Percentiles rank a stretch among this genome's conserved stretches.
Conservation (phyloP, 2,888 invertebrate genomes). For the Tupiocoris notatus region DNA sequence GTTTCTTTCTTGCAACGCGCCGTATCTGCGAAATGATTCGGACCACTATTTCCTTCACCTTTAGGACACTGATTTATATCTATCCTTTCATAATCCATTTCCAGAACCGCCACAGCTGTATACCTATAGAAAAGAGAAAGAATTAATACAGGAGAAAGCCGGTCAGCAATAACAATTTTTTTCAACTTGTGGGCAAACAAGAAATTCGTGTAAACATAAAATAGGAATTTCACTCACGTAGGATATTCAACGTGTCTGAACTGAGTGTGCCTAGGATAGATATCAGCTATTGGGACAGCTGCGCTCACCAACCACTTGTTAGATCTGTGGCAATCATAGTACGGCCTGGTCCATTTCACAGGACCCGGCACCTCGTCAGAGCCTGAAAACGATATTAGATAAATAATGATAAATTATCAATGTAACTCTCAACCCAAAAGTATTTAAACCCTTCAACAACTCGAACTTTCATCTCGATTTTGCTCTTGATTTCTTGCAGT, state of each 20-base stretch:
- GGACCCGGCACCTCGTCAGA: constrained; percentile 90
- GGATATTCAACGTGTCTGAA: constrained; percentile 92
- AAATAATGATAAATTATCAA: neutral
- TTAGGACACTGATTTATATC: constrained; percentile 96
- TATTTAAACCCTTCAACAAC: neutral
- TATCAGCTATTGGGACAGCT: constrained; percentile 91
- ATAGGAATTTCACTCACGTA: constrained; percentile 63
- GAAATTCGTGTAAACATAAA: neutral
- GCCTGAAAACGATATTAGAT: constrained; percentile 58
- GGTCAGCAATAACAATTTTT: too few species aligned
- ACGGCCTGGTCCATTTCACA: constrained; percentile 90
- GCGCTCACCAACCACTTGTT: constrained; percentile 96
- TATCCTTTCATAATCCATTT: constrained; percentile 94
- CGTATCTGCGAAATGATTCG: constrained; percentile 85
- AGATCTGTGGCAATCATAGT: constrained; percentile 92
- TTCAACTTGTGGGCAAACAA: neutral
- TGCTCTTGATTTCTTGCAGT: constrained; percentile 13
- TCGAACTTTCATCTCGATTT: neutral
- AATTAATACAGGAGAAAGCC: too few species aligned
- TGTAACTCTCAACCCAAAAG: too few species aligned
- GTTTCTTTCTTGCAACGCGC: constrained; percentile 87
- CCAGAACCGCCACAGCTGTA: constrained; percentile 86
- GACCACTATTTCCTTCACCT: constrained; percentile 81
- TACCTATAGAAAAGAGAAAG: constrained; percentile 61
- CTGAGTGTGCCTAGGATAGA: constrained; percentile 88